phyloP scores from a whole-genome alignment of 2,797 vertebrate genomes.

The Coregonus sp. region DNA sequence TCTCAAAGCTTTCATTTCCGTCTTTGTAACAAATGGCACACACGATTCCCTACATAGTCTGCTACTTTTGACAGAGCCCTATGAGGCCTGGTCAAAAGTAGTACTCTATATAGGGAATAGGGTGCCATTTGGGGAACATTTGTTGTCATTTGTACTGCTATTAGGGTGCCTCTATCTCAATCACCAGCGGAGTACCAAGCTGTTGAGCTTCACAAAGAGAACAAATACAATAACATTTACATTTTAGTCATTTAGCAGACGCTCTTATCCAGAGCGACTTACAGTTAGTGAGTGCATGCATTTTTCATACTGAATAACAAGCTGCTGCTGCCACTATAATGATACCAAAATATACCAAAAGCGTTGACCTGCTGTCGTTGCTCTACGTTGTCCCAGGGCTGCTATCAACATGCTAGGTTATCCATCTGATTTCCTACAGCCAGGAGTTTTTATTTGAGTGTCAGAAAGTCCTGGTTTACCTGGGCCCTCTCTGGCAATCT shows the following conservation, averaged over 20 bases:
- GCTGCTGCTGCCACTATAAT: background rate
- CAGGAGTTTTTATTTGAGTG: constrained; percentile 18
- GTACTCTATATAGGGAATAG: background rate
- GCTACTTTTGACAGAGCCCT: background rate
- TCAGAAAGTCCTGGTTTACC: constrained; percentile 9
- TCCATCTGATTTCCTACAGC: constrained; percentile 16
- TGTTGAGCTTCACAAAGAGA: constrained; percentile 5
- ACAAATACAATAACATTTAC: background rate
- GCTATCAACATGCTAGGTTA: constrained; percentile 3
- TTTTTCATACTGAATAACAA: background rate
- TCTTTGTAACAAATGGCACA: background rate
- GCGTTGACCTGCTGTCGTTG: background rate
- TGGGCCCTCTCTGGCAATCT: background rate
- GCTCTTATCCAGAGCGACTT: too few relatives aligned
- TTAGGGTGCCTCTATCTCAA: background rate
- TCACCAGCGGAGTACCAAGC: constrained; percentile 5
- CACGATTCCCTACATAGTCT: background rate
- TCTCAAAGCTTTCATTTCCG: background rate
- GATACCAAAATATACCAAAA: constrained; percentile 2
- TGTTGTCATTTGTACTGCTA: constrained; percentile 15
- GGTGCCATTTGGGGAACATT: background rate
- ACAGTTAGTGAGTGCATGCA: too few relatives aligned
- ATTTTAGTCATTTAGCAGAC: too few relatives aligned
- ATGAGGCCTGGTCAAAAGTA: background rate
- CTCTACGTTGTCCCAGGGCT: constrained; percentile 5